phyloP scores from a whole-genome alignment of 2,888 invertebrate species.

The Ochropleura leucogaster region DNA sequence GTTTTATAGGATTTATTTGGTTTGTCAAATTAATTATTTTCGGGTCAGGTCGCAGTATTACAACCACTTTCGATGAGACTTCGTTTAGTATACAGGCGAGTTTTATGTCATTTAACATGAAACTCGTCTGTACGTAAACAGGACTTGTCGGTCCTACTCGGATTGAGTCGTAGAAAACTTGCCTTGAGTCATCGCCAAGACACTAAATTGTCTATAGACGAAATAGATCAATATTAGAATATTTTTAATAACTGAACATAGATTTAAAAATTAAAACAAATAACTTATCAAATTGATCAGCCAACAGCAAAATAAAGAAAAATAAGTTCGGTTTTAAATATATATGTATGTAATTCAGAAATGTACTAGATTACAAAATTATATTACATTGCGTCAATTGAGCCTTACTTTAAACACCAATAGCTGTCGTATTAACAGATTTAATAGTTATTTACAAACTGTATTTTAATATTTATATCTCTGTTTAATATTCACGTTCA shows the following conservation, averaged over 20 bases:
- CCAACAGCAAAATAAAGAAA: slow-evolving; percentile 14
- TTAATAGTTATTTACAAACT: slow-evolving; percentile 51
- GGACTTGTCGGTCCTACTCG: neutral
- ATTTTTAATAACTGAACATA: slow-evolving; percentile 2
- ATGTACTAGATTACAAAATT: slow-evolving; percentile 17
- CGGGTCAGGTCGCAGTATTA: slow-evolving; percentile 25
- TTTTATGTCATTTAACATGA: neutral
- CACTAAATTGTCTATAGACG: slow-evolving; percentile 42
- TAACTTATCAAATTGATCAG: slow-evolving; percentile 16
- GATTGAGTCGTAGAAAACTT: slow-evolving; percentile 34
- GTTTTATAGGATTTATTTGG: slow-evolving; percentile 14
- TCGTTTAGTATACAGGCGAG: neutral
- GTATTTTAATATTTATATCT: slow-evolving; percentile 32
- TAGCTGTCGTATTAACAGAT: slow-evolving; percentile 52
- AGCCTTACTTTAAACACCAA: slow-evolving; percentile 44
- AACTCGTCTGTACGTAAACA: neutral
- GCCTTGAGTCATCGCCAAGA: slow-evolving; percentile 40
- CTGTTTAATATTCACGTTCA: slow-evolving; percentile 28
- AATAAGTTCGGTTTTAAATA: slow-evolving; percentile 15
- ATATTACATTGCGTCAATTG: slow-evolving; percentile 49
- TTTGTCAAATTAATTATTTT: slow-evolving; percentile 25
- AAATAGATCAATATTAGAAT: slow-evolving; percentile 40
- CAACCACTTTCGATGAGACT: neutral
- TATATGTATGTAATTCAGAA: neutral
- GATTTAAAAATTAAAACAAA: neutral